These are phyloP conservation scores for Bubo scandiacus DNA, from an alignment of 2,113 vertebrate genomes.

Conservation along the genomic window DNA sequence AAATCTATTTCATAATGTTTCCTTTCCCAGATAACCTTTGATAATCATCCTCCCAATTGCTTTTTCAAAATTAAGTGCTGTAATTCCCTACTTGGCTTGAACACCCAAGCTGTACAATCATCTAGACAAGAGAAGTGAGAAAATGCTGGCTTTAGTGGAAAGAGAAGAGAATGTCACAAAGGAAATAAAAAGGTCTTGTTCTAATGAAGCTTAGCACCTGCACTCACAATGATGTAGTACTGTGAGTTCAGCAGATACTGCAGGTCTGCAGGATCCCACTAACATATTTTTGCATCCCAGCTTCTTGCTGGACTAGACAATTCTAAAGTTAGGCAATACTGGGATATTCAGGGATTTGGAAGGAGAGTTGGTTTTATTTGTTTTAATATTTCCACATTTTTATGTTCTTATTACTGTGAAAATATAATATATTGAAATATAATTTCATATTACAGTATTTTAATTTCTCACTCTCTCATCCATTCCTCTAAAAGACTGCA, in stretches of 20 bases:
- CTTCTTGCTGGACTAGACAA: neutral
- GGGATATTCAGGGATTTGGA: neutral
- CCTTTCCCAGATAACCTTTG: constrained; percentile 16
- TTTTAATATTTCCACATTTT: neutral
- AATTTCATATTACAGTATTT: neutral
- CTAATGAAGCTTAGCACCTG: neutral
- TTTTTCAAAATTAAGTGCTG: constrained; percentile 19
- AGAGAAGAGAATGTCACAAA: neutral
- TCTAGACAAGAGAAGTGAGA: neutral
- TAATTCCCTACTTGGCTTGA: constrained; percentile 3
- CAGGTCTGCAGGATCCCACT: neutral
- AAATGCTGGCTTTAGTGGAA: neutral
- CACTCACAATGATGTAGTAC: neutral
- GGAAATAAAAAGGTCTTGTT: neutral
- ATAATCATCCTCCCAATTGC: neutral
- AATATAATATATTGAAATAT: neutral
- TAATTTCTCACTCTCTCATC: neutral
- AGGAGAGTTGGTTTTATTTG: neutral
- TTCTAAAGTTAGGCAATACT: neutral
- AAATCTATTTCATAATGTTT: neutral
- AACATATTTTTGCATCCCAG: neutral
- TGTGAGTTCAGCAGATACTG: neutral
- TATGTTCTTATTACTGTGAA: neutral
- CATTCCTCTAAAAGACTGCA: neutral
- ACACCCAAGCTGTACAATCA: neutral